phyloP scores from a whole-genome alignment of 1,140 invertebrate species.

The Polypedilum vanderplanki region DNA sequence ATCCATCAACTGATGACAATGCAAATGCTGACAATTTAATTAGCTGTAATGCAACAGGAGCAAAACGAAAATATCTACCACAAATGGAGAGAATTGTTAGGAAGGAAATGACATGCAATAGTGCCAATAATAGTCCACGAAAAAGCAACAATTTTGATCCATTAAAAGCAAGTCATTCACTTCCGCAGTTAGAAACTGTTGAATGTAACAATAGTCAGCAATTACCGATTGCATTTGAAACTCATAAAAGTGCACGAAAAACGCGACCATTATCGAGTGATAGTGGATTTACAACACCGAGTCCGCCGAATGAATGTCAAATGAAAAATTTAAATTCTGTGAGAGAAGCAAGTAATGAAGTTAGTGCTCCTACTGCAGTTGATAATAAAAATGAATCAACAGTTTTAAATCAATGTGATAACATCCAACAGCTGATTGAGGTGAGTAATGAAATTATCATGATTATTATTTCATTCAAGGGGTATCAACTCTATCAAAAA shows the following conservation, averaged over 20 bases:
- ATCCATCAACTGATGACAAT: constrained; percentile 14
- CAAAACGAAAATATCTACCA: neutral
- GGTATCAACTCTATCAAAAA: too few relatives aligned
- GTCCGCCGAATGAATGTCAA: constrained; percentile 11
- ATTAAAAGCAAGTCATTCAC: constrained; percentile 27
- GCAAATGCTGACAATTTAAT: neutral
- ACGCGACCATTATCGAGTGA: neutral
- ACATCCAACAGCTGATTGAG: constrained; percentile 43
- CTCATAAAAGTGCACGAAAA: neutral
- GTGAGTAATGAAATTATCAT: constrained; percentile 35
- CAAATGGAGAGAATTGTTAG: constrained; percentile 7
- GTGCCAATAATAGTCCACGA: neutral
- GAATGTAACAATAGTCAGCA: constrained; percentile 3
- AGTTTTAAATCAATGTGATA: constrained; percentile 43
- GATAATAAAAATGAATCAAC: constrained; percentile 37
- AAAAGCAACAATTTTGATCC: constrained; percentile 24
- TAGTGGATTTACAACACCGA: neutral
- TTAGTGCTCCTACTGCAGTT: neutral
- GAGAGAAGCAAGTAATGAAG: neutral
- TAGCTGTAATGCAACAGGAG: neutral
- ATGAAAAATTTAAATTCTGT: neutral
- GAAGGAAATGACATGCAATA: neutral
- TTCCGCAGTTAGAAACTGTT: neutral
- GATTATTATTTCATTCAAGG: too few relatives aligned
- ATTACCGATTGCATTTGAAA: neutral